Evolutionary conservation across 2,888 invertebrate genomes (phyloP).

Genomic region (Morpho achilles): DNA sequence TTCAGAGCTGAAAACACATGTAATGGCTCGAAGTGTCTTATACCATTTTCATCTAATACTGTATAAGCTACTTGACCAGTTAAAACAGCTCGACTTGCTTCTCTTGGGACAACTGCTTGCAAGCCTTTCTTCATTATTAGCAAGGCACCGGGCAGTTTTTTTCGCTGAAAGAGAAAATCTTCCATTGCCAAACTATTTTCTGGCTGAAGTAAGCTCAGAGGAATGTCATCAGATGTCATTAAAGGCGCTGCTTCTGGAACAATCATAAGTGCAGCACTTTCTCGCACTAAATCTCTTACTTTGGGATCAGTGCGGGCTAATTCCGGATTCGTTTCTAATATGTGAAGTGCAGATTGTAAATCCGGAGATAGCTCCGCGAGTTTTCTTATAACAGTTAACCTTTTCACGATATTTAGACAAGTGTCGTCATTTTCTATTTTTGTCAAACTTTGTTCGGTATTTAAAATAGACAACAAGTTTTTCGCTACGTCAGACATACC

Average conservation of each 20-base stretch:
- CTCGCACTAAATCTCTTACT: slow-evolving; percentile 83
- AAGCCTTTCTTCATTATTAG: slow-evolving; percentile 86
- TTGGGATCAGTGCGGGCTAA: slow-evolving; percentile 84
- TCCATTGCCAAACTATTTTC: slow-evolving; percentile 88
- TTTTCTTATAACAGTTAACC: slow-evolving; percentile 85
- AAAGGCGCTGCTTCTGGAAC: slow-evolving; percentile 81
- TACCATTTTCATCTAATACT: slow-evolving; percentile 87
- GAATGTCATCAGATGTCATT: slow-evolving; percentile 84
- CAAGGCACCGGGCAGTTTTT: slow-evolving; percentile 79
- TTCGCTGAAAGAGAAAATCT: slow-evolving; percentile 83
- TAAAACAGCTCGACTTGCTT: slow-evolving; percentile 85
- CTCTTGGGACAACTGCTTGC: slow-evolving; percentile 87
- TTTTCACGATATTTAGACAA: slow-evolving; percentile 82
- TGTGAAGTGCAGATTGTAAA: slow-evolving; percentile 79
- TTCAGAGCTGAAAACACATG: slow-evolving; percentile 86
- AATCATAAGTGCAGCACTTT: slow-evolving; percentile 85
- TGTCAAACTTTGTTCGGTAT: slow-evolving; percentile 76
- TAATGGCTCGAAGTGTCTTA: slow-evolving; percentile 86
- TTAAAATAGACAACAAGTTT: slow-evolving; percentile 72
- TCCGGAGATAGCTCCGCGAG: slow-evolving; percentile 83
- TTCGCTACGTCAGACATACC: slow-evolving; percentile 82
- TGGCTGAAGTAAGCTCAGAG: slow-evolving; percentile 81
- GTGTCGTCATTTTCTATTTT: slow-evolving; percentile 79
- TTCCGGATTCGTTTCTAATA: slow-evolving; percentile 83
- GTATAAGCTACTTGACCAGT: slow-evolving; percentile 88